Percentiles rank a stretch among this genome's conserved stretches.
Conservation (phyloP, 2,888 invertebrate species). For the Ischnus inquisitorius region DNA sequence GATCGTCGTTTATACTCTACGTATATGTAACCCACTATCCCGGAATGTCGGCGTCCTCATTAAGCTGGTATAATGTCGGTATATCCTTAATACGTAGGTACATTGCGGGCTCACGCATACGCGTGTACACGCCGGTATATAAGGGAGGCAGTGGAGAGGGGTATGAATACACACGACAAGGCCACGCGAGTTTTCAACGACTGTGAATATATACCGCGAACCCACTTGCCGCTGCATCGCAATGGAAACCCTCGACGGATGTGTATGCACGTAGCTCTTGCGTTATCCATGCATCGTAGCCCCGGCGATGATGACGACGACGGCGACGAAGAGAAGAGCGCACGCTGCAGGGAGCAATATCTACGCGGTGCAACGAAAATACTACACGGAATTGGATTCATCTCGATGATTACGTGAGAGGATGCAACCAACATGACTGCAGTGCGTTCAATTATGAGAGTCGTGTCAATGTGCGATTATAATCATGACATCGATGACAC, state of each 20-base stretch:
- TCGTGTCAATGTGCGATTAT: too few species aligned
- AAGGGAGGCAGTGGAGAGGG: neutral
- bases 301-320: constrained; percentile 10
- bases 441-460: neutral
- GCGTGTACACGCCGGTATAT: constrained; percentile 10
- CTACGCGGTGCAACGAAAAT: neutral
- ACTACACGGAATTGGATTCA: constrained; percentile 1
- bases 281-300: constrained; percentile 14
- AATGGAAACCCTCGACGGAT: constrained; percentile 34
- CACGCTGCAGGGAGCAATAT: constrained; percentile 15
- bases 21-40: constrained; percentile 52
- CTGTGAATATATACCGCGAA: constrained; percentile 7
- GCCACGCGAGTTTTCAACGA: constrained; percentile 31
- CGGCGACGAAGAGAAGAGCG: neutral
- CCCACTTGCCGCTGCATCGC: constrained; percentile 2
- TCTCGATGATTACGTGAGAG: neutral
- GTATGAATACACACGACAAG: constrained; percentile 21
- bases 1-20: constrained; percentile 64
- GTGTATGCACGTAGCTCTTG: constrained; percentile 27
- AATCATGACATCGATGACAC: too few species aligned
- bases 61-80: constrained; percentile 75
- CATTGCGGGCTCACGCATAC: constrained; percentile 52
- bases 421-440: neutral
- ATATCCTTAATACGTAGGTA: constrained; percentile 66
- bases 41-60: constrained; percentile 76